Evolutionary conservation across 2,888 invertebrate species (phyloP), one percentile per base, ranked within the genome.

Genomic region (Xestia ashworthii): DNA sequence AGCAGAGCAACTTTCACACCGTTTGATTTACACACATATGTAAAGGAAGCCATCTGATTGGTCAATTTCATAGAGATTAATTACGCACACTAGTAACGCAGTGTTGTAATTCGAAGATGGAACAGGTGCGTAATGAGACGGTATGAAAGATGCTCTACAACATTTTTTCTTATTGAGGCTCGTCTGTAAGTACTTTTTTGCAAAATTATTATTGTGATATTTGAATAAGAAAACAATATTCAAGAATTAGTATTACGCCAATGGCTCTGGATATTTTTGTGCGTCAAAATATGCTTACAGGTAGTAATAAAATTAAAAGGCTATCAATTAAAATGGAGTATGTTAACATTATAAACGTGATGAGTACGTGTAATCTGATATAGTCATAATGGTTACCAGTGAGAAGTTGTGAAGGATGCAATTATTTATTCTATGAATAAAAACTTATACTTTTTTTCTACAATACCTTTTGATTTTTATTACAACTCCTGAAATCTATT

Each of bases 351-450:
- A 53, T 38, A 65, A 76, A 75, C 74, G 72, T 82, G 65, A 75
- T 77, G 71, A 78, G 66, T 79, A 78, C 75, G 79, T 66, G 81
- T 88, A 88, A 87, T 83, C 80, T 89, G 85, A 88, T 81, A 83
- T 92, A 94, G 93, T 92, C 89, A 89, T 90, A 89, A 89, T 87
- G 89, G 85, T 89, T 91, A 90, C 89, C 90, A 89, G 92, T 93
- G 89, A 90, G 87, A 78, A 62, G 73, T 88, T 86, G 86, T 86
- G 89, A 86, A 83, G 87, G 82, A 88, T 88, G 78, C 86, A 90
- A 92, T 81, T 95, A 96, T 96, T 96, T 96, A 96, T 96, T 95
- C 93, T 95, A 93, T 95, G 95, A 96, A 96, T 96, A 95, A 96
- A 95, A 87, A 78, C 84, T 80, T 78, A 88, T 76, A 85, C 66